Evolutionary conservation across 2,888 invertebrate genomes (phyloP).

Genomic region (Dinocampus coccinellae): DNA sequence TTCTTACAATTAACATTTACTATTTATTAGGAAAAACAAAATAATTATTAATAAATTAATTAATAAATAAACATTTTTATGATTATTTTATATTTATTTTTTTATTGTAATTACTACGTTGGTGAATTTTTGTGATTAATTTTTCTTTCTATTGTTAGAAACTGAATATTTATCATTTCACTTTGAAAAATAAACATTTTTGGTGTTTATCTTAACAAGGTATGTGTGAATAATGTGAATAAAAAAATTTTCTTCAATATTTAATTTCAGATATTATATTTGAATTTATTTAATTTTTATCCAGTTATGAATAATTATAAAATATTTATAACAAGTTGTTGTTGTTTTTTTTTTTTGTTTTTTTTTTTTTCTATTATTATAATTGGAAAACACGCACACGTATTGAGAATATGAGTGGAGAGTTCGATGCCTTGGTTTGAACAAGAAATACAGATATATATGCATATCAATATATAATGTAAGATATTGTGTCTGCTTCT

Average conservation of each 20-base stretch:
- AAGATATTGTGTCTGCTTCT: too few relatives aligned
- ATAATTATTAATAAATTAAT: not conserved
- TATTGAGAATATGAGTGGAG: too few relatives aligned
- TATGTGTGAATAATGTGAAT: constrained; percentile 46
- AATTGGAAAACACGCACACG: too few relatives aligned
- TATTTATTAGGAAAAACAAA: not conserved
- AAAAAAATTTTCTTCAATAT: too few relatives aligned
- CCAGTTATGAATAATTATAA: too few relatives aligned
- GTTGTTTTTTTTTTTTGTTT: too few relatives aligned
- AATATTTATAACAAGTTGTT: too few relatives aligned
- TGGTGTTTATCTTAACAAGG: constrained; percentile 48
- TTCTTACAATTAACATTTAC: too few relatives aligned
- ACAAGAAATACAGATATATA: not conserved
- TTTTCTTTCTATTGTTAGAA: not conserved
- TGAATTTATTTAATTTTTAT: not conserved
- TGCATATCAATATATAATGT: too few relatives aligned
- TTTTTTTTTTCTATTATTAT: too few relatives aligned
- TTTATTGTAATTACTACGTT: not conserved
- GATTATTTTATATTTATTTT: constrained; percentile 11
- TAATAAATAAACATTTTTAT: not conserved
- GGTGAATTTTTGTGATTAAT: constrained; percentile 18
- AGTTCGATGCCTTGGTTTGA: too few relatives aligned
- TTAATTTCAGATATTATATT: not conserved
- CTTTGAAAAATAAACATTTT: too few relatives aligned
- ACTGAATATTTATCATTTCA: constrained; percentile 38